These are phyloP conservation scores for Phymastichus coffea DNA, from an alignment of 1,140 invertebrate genomes.

Conservation along the genomic window DNA sequence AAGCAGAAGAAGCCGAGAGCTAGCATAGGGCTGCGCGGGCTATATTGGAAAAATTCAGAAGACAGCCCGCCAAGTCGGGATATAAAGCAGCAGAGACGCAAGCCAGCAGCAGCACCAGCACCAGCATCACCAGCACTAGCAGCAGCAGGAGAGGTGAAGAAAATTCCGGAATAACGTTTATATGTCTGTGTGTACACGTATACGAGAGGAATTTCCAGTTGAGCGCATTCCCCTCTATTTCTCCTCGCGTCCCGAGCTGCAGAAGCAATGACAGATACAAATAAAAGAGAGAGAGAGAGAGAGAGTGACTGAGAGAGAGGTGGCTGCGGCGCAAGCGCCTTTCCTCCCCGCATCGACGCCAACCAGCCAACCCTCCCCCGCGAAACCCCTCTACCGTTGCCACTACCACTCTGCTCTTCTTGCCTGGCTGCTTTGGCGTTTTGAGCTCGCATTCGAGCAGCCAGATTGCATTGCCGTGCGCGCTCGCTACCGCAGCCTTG, in stretches of 20 bases:
- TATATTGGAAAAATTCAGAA: slow-evolving; percentile 29
- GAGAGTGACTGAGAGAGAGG: too few relatives aligned
- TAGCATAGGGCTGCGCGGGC: not conserved
- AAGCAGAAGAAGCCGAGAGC: not conserved
- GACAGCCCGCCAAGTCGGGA: slow-evolving; percentile 16
- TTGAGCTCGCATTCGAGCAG: not conserved
- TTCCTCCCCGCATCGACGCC: slow-evolving; percentile 14
- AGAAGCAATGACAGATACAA: slow-evolving; percentile 54
- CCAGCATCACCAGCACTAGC: too few relatives aligned
- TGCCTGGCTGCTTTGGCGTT: not conserved
- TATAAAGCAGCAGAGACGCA: slow-evolving; percentile 27
- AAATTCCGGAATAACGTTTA: slow-evolving; percentile 23
- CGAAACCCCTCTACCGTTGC: not conserved
- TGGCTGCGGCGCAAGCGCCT: slow-evolving; percentile 6
- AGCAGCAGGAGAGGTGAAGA: slow-evolving; percentile 14
- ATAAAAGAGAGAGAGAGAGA: too few relatives aligned
- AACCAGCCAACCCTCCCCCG: not conserved
- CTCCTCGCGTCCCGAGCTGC: slow-evolving; percentile 27
- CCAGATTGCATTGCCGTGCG: too few relatives aligned
- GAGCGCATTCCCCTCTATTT: slow-evolving; percentile 27
- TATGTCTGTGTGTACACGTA: not conserved
- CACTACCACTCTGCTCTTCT: not conserved
- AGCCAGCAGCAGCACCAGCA: too few relatives aligned
- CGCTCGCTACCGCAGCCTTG: too few relatives aligned
- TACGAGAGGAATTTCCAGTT: slow-evolving; percentile 28